These are phyloP conservation scores for Cebidichthys violaceus DNA, from an alignment of 2,113 vertebrate species.

Conservation along the genomic window DNA sequence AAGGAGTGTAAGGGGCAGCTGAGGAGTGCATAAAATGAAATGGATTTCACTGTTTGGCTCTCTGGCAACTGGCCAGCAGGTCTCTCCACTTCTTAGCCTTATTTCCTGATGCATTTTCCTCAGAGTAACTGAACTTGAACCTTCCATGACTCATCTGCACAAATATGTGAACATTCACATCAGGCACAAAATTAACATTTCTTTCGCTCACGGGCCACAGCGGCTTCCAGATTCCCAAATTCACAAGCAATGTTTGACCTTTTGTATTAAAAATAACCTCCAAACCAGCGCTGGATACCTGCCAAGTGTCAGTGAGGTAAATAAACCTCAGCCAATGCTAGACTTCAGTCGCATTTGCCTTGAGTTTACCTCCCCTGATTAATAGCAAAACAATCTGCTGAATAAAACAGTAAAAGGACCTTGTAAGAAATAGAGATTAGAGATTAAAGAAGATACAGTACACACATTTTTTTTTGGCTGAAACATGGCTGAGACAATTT, in stretches of 20 bases:
- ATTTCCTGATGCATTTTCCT: conserved; percentile 31
- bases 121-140: conserved; percentile 13
- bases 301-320: conserved; percentile 25
- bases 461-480: background rate
- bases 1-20: conserved; percentile 32
- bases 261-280: conserved; percentile 52
- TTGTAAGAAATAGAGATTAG: background rate
- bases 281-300: background rate
- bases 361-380: conserved; percentile 31
- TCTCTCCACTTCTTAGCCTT: conserved; percentile 16
- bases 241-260: conserved; percentile 41
- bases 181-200: conserved; percentile 27
- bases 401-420: conserved; percentile 10
- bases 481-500: background rate
- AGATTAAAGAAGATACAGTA: background rate
- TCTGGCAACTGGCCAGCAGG: conserved; percentile 28
- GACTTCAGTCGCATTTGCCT: conserved; percentile 6
- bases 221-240: conserved; percentile 21
- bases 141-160: conserved; percentile 30
- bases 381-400: conserved; percentile 22
- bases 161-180: conserved; percentile 20
- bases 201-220: conserved; percentile 17
- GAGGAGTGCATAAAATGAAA: conserved; percentile 41
- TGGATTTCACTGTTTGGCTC: conserved; percentile 15
- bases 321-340: conserved; percentile 28